Evolutionary conservation across 1,140 invertebrate genomes (phyloP).

Genomic region (Drosophila pseudoananassae): DNA sequence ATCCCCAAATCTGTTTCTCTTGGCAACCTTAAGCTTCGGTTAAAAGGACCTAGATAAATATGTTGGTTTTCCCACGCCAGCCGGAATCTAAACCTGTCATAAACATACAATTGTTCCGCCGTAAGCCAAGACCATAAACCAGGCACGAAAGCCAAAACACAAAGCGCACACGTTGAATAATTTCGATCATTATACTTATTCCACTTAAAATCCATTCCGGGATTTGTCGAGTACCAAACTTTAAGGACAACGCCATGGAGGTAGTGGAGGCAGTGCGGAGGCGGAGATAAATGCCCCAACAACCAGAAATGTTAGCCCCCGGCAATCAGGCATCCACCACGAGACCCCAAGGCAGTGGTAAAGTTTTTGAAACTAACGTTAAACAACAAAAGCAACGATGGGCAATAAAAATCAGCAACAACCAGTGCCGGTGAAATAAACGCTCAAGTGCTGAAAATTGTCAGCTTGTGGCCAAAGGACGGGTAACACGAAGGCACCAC

Average conservation of each 20-base stretch:
- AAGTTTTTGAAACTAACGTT: constrained; percentile 70
- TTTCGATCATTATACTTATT: constrained; percentile 72
- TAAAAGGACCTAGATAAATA: constrained; percentile 3
- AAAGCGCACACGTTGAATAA: constrained; percentile 65
- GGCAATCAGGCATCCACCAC: constrained; percentile 49
- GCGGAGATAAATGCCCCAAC: constrained; percentile 65
- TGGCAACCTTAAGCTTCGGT: constrained; percentile 4
- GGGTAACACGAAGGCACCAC: constrained; percentile 29
- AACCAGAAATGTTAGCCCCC: constrained; percentile 53
- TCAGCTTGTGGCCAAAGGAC: constrained; percentile 40
- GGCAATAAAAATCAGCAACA: constrained; percentile 69
- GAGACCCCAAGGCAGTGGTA: constrained; percentile 35
- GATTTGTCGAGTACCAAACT: constrained; percentile 46
- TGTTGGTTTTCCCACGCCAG: constrained; percentile 21
- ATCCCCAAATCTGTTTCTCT: neutral
- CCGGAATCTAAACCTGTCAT: constrained; percentile 21
- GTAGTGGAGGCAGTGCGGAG: neutral
- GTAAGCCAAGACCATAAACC: constrained; percentile 50
- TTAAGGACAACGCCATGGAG: constrained; percentile 2
- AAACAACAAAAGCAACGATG: constrained; percentile 42
- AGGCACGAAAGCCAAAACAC: constrained; percentile 49
- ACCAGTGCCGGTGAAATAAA: constrained; percentile 52
- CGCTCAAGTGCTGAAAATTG: constrained; percentile 64
- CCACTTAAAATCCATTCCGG: constrained; percentile 61
- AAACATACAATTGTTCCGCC: constrained; percentile 32